A percentile compares a stretch with the other conserved stretches of the same genome.
phyloP scores from a whole-genome alignment of 2,113 vertebrate genomes.

The Eulemur macaco region DNA sequence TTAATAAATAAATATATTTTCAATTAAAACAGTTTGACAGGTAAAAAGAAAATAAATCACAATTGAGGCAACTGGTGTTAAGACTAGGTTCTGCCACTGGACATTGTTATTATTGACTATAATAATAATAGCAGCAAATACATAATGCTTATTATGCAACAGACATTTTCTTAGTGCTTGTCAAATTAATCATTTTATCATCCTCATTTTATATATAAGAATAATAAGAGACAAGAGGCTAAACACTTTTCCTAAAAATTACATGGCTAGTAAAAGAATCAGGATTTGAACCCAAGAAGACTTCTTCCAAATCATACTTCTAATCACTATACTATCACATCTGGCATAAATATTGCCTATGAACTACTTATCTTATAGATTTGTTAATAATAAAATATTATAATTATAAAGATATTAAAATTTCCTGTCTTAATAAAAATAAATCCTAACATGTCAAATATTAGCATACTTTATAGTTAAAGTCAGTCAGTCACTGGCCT shows the following conservation, averaged over 20 bases:
- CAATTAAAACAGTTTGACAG: conserved; percentile 10
- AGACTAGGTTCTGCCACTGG: background rate
- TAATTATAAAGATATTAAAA: background rate
- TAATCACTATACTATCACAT: background rate
- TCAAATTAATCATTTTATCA: background rate
- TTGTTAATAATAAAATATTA: background rate
- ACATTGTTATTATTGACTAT: background rate
- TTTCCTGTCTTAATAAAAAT: background rate
- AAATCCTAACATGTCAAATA: background rate
- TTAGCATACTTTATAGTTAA: background rate
- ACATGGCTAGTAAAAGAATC: background rate
- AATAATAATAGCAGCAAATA: background rate
- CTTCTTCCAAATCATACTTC: background rate
- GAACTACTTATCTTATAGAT: background rate
- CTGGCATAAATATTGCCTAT: background rate
- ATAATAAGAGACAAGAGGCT: background rate
- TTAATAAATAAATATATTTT: background rate
- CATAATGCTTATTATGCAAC: background rate
- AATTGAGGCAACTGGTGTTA: background rate
- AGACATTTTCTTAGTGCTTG: background rate
- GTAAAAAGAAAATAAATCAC: background rate
- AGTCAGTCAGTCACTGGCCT: background rate
- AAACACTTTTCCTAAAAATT: background rate
- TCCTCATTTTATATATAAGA: background rate
- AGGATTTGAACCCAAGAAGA: background rate